Evolutionary conservation across 2,113 vertebrate genomes (phyloP).

Genomic region (Turnix velox): DNA sequence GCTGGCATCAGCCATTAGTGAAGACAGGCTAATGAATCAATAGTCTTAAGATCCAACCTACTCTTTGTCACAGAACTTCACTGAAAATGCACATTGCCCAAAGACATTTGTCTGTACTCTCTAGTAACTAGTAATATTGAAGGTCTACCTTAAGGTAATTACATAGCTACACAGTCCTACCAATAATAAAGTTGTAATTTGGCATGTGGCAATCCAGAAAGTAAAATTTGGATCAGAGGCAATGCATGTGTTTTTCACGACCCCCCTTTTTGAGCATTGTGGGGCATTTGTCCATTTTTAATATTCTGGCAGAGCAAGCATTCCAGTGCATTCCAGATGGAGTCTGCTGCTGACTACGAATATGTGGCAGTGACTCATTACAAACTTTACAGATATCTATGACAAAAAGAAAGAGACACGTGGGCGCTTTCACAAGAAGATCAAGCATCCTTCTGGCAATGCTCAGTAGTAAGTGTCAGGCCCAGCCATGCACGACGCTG

Average conservation of each 20-base stretch:
- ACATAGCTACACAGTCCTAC: neutral
- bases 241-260: neutral
- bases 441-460: neutral
- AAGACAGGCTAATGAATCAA: neutral
- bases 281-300: neutral
- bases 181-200: neutral
- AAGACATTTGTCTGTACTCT: neutral
- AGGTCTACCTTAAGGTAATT: neutral
- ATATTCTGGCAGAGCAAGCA: neutral
- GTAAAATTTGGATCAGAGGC: neutral
- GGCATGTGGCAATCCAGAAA: neutral
- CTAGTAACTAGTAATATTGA: neutral
- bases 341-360: neutral
- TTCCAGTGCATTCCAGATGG: neutral
- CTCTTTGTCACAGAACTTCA: neutral
- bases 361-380: neutral
- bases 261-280: neutral
- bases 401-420: neutral
- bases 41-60: neutral
- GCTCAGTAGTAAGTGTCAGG: neutral
- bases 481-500: accelerated
- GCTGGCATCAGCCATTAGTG: neutral
- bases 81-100: neutral
- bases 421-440: neutral
- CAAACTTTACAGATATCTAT: neutral